phyloP scores from a whole-genome alignment of 1,140 invertebrate genomes.

The Phortica variegata region DNA sequence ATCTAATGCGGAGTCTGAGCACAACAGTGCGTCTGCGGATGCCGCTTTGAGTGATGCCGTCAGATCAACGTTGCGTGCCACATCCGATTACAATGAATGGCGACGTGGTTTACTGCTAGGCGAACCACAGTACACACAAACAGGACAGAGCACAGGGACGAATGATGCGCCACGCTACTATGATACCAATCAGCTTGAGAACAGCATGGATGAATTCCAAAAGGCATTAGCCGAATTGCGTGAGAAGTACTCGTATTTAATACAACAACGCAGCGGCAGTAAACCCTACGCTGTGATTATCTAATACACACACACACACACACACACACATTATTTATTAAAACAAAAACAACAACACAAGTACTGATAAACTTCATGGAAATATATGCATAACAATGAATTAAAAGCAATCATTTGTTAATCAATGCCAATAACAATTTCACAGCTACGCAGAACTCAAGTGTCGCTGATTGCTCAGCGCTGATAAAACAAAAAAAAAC shows the following conservation, averaged over 20 bases:
- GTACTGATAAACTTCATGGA: conserved; percentile 30
- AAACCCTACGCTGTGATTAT: conserved; percentile 31
- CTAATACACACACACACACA: conserved; percentile 1
- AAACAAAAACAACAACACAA: conserved; percentile 21
- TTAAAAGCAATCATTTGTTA: not conserved
- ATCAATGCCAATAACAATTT: conserved; percentile 6
- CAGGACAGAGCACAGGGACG: not conserved
- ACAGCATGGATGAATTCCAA: conserved; percentile 40
- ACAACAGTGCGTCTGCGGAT: conserved; percentile 19
- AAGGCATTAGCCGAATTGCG: conserved; percentile 32
- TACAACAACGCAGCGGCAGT: conserved; percentile 22
- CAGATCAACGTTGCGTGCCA: conserved; percentile 24
- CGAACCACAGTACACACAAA: conserved; percentile 11
- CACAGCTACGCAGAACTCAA: conserved; percentile 1
- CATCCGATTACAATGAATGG: conserved; percentile 32
- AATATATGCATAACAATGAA: conserved; percentile 2
- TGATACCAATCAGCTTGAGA: conserved; percentile 26
- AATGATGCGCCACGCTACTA: conserved; percentile 4
- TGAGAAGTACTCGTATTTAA: conserved; percentile 33
- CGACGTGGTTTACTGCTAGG: conserved; percentile 32
- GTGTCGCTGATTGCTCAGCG: too few species aligned
- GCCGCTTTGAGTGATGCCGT: conserved; percentile 4
- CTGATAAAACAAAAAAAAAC: too few species aligned
- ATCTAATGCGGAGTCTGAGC: conserved; percentile 5
- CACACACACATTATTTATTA: conserved; percentile 1